Percentiles rank a stretch among this genome's conserved stretches.
Evolutionary conservation across 2,113 vertebrate species (phyloP).

Genomic region (Aldabrachelys gigantea): DNA sequence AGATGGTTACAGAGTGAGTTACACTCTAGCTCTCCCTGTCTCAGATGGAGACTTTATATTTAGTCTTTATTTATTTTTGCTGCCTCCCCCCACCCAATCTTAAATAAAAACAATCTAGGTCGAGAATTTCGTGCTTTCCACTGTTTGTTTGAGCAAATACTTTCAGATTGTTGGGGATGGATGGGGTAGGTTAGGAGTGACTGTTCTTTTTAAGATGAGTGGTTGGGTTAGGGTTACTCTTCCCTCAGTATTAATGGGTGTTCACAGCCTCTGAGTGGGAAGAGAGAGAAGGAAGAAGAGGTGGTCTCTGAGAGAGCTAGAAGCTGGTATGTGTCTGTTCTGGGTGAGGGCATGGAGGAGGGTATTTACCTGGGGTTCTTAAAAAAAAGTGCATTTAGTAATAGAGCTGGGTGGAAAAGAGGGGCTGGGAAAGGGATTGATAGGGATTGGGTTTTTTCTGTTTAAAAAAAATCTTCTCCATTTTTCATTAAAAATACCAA

Average conservation of each 20-base stretch:
- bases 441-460: not conserved
- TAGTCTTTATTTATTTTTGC: not conserved
- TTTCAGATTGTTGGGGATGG: not conserved
- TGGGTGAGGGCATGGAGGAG: not conserved
- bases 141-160: not conserved
- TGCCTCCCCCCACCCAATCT: not conserved
- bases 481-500: not conserved
- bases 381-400: not conserved
- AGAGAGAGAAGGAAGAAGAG: rapidly evolving
- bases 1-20: not conserved
- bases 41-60: not conserved
- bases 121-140: not conserved
- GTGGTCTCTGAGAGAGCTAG: not conserved
- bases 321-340: not conserved
- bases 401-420: not conserved
- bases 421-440: not conserved
- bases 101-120: not conserved
- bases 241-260: not conserved
- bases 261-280: not conserved
- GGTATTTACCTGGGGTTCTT: not conserved
- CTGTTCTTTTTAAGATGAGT: not conserved
- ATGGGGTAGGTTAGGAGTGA: not conserved
- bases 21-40: not conserved
- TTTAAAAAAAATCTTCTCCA: not conserved
- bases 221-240: not conserved